Conservation (phyloP, 2,113 vertebrate species). For the Hemibagrus wyckioides region DNA sequence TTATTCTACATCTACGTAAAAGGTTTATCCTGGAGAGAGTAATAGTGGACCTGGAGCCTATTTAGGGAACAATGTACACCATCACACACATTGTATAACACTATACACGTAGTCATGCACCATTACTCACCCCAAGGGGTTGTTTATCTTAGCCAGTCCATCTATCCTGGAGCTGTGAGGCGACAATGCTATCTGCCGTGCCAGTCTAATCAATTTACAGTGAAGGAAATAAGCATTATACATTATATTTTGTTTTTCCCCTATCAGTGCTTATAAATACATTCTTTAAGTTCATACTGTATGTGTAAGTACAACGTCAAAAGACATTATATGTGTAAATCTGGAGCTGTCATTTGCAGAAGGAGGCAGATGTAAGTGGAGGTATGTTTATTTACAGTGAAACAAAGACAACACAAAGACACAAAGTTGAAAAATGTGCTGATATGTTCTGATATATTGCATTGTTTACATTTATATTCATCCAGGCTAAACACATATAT, state of each 20-base stretch:
- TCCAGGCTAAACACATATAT: neutral
- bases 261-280: too few relatives aligned
- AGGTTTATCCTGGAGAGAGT: neutral
- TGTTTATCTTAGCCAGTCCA: neutral
- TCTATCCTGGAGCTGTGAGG: neutral
- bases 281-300: too few relatives aligned
- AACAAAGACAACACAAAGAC: neutral
- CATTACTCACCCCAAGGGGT: neutral
- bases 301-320: neutral
- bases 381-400: too few relatives aligned
- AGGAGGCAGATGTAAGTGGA: too few relatives aligned
- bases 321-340: neutral
- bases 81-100: neutral
- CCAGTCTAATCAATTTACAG: neutral
- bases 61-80: neutral
- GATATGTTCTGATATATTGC: neutral
- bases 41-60: neutral
- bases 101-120: neutral
- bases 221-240: neutral
- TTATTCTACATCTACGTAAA: neutral
- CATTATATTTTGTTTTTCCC: neutral
- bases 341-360: neutral
- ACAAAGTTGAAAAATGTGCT: slow-evolving; percentile 1
- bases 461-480: neutral
- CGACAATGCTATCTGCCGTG: neutral